Evolutionary conservation across 2,888 invertebrate species (phyloP), one percentile per base, ranked within the genome.

Genomic region (Dolichomitus sp.): DNA sequence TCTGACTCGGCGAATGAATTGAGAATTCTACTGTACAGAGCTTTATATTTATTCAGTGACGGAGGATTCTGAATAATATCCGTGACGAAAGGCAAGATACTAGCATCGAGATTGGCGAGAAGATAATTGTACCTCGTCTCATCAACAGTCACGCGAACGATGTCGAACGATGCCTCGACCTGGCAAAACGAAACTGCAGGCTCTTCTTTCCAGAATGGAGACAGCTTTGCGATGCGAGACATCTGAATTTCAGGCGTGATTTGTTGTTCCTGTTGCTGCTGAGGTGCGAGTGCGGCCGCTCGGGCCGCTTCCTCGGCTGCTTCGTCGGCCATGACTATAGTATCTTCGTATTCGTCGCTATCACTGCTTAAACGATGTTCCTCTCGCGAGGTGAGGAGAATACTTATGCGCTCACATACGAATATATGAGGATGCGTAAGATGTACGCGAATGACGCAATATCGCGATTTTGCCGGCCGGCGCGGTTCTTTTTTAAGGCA

Each of bases 1-100:
- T 48, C 68, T 0, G 80, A 69, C 11, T 73, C 78, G 27, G 52
- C n/a, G 27, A 84, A 68, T 6, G 80, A 52, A 9, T 30, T 9
- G 6, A 84, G 40, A 9, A 84, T 76, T 0, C 77, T 33, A 11
- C 66, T 14, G 1, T 84, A 77, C 6, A 77, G 14, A 14, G 61
- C 5, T 0, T 40, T 3, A 50, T 83, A 83, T 40, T 80, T 80
- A 27, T 54, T 61, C n/a, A 2, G 4, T 0, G 11, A 4, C 14
- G 83, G 76, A 17, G 72, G 76, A 11, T 61, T 14, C 14, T 52
- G 33, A 7, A 83, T 45, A 1, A 83, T 14, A 42, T 77, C 80
- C 4, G 59, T 42, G 4, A 80, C 40, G 12, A 65, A 57, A 2
- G 69, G 54, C 2, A 74, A 48, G 5, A 74, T 37, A 2, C 19